Percentiles rank a stretch among this genome's conserved stretches.
These are phyloP conservation scores for Toxotes jaculatrix DNA, from an alignment of 2,113 vertebrate species.

Conservation along the genomic window DNA sequence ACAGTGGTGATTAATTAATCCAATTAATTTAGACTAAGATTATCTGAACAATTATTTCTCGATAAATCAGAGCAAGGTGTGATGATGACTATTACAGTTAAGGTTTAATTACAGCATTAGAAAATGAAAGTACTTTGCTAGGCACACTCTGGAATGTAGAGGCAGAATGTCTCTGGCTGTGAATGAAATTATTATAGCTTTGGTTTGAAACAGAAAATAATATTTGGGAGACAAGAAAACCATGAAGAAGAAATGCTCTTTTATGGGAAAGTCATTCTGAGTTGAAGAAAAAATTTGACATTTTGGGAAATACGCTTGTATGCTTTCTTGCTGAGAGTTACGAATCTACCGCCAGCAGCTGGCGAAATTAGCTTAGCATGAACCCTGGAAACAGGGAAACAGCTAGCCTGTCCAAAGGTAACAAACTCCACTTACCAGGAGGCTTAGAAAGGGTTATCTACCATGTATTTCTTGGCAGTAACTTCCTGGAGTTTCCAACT, in stretches of 20 bases:
- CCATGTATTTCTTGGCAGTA: background rate
- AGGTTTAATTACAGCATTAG: slow-evolving; percentile 77
- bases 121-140: slow-evolving; percentile 54
- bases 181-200: slow-evolving; percentile 10
- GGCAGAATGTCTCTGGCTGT: background rate
- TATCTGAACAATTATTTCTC: slow-evolving; percentile 82
- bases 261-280: background rate
- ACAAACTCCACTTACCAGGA: background rate
- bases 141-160: slow-evolving; percentile 42
- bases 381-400: background rate
- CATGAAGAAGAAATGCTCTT: background rate
- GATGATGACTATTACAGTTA: slow-evolving; percentile 74
- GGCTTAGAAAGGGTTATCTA: background rate
- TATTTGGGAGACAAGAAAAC: background rate
- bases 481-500: background rate
- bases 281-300: background rate
- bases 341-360: background rate
- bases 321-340: background rate
- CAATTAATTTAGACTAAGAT: slow-evolving; percentile 84
- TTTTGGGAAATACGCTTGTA: background rate
- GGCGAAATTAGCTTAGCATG: background rate
- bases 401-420: background rate
- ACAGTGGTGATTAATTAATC: slow-evolving; percentile 84
- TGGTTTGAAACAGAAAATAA: slow-evolving; percentile 5
- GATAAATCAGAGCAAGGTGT: slow-evolving; percentile 80